phyloP scores from a whole-genome alignment of 2,113 vertebrate genomes.

The Eubucco bourcierii region DNA sequence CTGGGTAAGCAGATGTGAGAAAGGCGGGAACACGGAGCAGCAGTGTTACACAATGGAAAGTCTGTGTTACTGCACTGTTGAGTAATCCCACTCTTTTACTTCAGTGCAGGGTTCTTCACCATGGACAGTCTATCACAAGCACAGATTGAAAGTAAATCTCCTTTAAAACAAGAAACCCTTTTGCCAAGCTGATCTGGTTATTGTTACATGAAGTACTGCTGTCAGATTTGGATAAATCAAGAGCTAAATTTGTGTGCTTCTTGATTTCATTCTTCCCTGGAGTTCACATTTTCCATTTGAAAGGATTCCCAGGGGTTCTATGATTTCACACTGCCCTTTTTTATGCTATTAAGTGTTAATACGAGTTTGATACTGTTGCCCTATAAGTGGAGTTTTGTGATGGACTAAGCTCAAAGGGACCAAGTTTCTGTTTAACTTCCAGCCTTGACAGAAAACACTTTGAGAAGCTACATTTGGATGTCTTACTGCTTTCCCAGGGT shows the following conservation, averaged over 20 bases:
- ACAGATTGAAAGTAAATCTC: constrained; percentile 7
- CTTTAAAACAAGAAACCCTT: background rate
- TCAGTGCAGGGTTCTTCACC: background rate
- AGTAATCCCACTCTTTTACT: background rate
- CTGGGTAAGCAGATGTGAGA: background rate
- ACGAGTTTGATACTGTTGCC: background rate
- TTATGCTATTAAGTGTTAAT: background rate
- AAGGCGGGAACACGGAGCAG: background rate
- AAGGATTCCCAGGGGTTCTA: background rate
- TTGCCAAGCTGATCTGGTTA: background rate
- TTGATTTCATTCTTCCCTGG: background rate
- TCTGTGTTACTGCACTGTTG: background rate
- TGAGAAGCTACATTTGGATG: background rate
- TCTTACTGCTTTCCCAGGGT: background rate
- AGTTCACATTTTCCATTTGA: constrained; percentile 27
- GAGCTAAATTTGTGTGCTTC: background rate
- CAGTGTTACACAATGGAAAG: background rate
- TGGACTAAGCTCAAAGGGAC: background rate
- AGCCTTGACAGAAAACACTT: constrained; percentile 1
- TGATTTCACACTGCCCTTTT: constrained; percentile 14
- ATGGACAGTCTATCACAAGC: background rate
- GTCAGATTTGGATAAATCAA: background rate
- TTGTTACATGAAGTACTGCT: constrained; percentile 16
- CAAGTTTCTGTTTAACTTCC: constrained; percentile 13
- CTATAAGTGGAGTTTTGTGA: constrained; percentile 12